A percentile compares a stretch with the other conserved stretches of the same genome.
Conservation (phyloP, 2,797 vertebrate genomes). For the Hypotaenidia okinawae region DNA sequence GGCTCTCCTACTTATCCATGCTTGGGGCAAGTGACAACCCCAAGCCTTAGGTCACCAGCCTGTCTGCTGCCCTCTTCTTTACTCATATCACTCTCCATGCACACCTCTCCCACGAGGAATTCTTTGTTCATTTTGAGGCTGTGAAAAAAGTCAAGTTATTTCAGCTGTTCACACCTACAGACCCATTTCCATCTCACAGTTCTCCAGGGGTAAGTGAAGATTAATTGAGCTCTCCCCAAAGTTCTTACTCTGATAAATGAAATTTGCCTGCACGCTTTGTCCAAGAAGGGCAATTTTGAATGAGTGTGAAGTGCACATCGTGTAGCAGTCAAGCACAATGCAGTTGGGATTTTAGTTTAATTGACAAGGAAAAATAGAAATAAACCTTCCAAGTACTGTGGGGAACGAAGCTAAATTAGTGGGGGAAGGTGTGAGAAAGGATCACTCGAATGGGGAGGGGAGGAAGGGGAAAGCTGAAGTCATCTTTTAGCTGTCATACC, state of each 20-base stretch:
- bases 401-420: neutral
- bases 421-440: neutral
- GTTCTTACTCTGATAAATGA: slow-evolving; percentile 23
- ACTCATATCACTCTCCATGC: neutral
- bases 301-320: neutral
- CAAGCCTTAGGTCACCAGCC: neutral
- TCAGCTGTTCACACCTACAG: slow-evolving; percentile 32
- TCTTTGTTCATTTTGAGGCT: neutral
- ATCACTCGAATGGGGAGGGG: neutral
- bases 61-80: neutral
- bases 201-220: slow-evolving; percentile 27
- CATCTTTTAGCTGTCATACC: neutral
- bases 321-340: neutral
- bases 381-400: neutral
- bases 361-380: slow-evolving; percentile 27
- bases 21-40: neutral
- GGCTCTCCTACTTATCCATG: neutral
- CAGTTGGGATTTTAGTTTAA: slow-evolving; percentile 10
- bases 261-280: neutral
- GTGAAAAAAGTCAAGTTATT: slow-evolving; percentile 1
- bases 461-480: neutral
- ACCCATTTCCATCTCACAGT: neutral
- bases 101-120: neutral
- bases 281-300: neutral
- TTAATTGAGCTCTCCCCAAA: slow-evolving; percentile 29